A percentile compares a stretch with the other conserved stretches of the same genome.
Evolutionary conservation across 2,797 vertebrate species (phyloP).

Genomic region (Hydrocynus forskahlii): DNA sequence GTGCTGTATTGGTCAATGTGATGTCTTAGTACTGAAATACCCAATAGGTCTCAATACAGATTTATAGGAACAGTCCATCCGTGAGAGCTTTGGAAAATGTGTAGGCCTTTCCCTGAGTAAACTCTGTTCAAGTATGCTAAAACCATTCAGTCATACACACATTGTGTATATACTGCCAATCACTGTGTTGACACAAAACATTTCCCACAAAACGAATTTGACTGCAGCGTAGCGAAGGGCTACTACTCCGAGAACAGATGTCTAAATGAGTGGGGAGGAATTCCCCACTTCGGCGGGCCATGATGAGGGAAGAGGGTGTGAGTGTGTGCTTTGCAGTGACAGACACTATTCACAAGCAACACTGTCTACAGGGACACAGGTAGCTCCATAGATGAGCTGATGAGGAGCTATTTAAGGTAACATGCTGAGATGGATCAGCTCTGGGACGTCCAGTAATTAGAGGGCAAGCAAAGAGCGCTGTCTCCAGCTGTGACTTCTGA

Average conservation of each 20-base stretch:
- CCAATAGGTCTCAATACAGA: not conserved
- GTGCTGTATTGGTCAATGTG: not conserved
- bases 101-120: constrained; percentile 40
- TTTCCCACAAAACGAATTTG: constrained; percentile 73
- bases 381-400: constrained; percentile 22
- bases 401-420: constrained; percentile 19
- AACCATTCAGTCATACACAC: constrained; percentile 67
- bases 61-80: not conserved
- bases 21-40: not conserved
- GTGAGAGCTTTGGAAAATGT: constrained; percentile 12
- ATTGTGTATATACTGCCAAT: constrained; percentile 70
- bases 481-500: constrained; percentile 13
- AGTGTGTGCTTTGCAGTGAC: constrained; percentile 22
- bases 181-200: constrained; percentile 72
- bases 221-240: constrained; percentile 62
- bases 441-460: constrained; percentile 40
- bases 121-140: constrained; percentile 60
- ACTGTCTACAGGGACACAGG: constrained; percentile 23
- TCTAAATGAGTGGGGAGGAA: constrained; percentile 55
- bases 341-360: constrained; percentile 51
- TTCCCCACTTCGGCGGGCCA: constrained; percentile 46
- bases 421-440: constrained; percentile 37
- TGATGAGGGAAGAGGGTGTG: constrained; percentile 39
- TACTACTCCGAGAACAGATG: constrained; percentile 66
- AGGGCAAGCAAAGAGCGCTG: constrained; percentile 33